Base-by-base conservation (phyloP, 2,888 invertebrate genomes). In the Rotaria sp. region DNA sequence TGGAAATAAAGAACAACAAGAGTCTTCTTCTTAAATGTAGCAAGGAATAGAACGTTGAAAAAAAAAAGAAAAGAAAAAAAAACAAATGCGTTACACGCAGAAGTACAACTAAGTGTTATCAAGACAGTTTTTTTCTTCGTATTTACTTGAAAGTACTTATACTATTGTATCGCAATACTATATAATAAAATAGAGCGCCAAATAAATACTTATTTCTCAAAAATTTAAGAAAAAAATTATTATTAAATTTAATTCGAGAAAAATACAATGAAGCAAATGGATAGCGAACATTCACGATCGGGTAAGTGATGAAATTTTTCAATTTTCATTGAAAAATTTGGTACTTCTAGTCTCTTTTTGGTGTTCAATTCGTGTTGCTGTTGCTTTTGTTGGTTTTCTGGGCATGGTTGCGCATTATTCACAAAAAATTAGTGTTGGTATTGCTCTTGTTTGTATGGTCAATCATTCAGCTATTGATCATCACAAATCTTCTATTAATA, bases 401-500 rank as follows among this genome's bases (percentile, higher is more conserved):
- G 80, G 80, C 41, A 80, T 80, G 80, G 15, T 80, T 11, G 41
- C 45, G n/a, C 80, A 80, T 67, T 87, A 87, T 84, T 52, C 85
- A 26, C 85, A 85, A 30, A 87, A 85, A 41, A 85, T 87, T 21
- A 87, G 85, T 45, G 57, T 87, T 84, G 85, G 87, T 50, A 85
- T 87, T 45, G 87, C 84, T n/a, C 85, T 87, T 85, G 87, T 87
- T 50, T 87, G 87, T 48, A 87, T 87, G 87, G 67, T 87, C n/a
- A 87, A 87, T 75, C 85, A 87, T 52, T 52, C 87, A 59, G 87
- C 85, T 13, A 50, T 80, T 45, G n/a, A 26, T 45, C 45, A 80
- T 26, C 41, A 80, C 5, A 80, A 80, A 80, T 7, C 8, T 45
- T 18, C 35, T 67, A 13, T 45, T 45, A 13, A 13, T 13, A 80